These are phyloP conservation scores for Macrobrachium nipponense DNA, from an alignment of 1,140 invertebrate genomes.

Conservation along the genomic window DNA sequence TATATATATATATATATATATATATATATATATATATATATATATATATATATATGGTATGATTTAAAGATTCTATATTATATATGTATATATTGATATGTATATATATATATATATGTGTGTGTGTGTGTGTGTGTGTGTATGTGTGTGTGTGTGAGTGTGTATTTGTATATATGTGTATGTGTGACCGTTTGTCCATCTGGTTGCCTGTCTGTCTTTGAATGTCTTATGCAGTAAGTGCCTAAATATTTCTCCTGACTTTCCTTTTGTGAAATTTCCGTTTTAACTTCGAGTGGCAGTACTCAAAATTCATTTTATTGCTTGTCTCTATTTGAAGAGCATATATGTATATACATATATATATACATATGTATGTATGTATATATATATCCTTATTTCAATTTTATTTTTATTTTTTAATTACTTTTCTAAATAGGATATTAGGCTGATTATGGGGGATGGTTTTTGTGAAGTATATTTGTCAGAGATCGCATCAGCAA, in stretches of 20 bases:
- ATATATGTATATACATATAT: constrained; percentile 1
- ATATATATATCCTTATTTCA: no score
- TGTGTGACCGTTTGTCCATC: no score
- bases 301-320: background rate
- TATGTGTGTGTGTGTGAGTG: background rate
- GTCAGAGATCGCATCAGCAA: no score
- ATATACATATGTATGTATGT: background rate
- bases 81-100: background rate
- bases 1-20: constrained; percentile 10
- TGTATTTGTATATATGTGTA: background rate
- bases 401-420: background rate
- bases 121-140: background rate
- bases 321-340: background rate
- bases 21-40: constrained; percentile 1
- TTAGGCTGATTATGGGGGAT: no score
- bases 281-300: no score
- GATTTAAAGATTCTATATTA: no score
- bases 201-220: no score
- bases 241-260: no score
- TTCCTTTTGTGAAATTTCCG: no score
- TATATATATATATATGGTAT: background rate
- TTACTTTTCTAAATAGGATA: no score
- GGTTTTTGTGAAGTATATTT: no score
- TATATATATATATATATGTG: constrained; percentile 14
- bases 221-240: no score